Evolutionary conservation across 2,797 vertebrate species (phyloP), one percentile per base, ranked within the genome.

Genomic region (Hypotaenidia okinawae): DNA sequence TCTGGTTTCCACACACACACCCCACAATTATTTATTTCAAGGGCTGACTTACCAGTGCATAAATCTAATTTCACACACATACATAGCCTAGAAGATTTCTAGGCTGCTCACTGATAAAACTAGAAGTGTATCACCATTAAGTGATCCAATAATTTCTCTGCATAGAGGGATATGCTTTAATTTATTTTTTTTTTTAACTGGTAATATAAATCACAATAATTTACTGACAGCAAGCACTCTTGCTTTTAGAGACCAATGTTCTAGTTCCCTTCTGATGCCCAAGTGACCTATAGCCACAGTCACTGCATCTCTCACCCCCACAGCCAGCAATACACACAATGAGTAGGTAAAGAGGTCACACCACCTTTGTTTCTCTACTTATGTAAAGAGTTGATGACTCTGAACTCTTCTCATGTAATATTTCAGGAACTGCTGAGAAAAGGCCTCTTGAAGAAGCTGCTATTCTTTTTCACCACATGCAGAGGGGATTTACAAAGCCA

Each of bases 231-330:
- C 1, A 2, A 62, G 11, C 1, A 0, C 25, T 58, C n/a, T 32
- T 49, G 17, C 51, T 66, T 10, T 41, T 5, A 39, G 39, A 19
- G 32, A 16, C 41, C 47, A 27, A 11, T 5, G 21, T 25, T 28
- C 33, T 17, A 47, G 14, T 11, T 61, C 51, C 43, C 64, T 62
- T 33, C 67, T 28, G 7, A 15, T 6, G 37, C 75, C 33, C 55
- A 76, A 69, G 70, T 3, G 30, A 41, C 58, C 4, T 0, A 25
- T 2, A 72, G 35, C 35, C n/a, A 41, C 18, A n/a, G 47, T 5
- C 35, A 70, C 81, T 3, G 0, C 3, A 9, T 58, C 55, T 6
- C 70, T 72, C 22, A 10, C 2, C 32, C 39, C 27, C 1, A 2
- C 47, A 76, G 58, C 27, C 43, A 63, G n/a, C 45, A 25, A 11